A percentile compares a stretch with the other conserved stretches of the same genome.
phyloP scores from a whole-genome alignment of 2,797 vertebrate genomes.

The Forpus xanthops region DNA sequence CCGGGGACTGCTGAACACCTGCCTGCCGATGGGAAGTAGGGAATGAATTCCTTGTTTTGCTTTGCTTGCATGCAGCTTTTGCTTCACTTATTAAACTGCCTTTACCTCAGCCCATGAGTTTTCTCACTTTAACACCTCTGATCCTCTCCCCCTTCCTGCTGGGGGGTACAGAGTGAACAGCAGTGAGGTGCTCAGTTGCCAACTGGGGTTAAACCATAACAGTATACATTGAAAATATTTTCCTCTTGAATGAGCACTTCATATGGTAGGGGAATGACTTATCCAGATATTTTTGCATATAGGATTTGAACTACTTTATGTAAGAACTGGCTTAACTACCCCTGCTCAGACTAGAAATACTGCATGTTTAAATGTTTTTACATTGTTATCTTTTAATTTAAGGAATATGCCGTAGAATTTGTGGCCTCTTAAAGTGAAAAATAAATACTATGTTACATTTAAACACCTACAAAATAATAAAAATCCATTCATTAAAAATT shows the following conservation, averaged over 20 bases:
- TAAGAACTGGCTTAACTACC: not conserved
- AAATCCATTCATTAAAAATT: not conserved
- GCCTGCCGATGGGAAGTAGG: not conserved
- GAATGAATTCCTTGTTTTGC: not conserved
- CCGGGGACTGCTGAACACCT: not conserved
- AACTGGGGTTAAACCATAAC: not conserved
- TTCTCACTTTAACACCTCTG: not conserved
- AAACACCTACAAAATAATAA: not conserved
- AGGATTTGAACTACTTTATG: not conserved
- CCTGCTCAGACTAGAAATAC: not conserved
- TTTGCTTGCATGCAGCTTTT: not conserved
- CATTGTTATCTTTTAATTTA: not conserved
- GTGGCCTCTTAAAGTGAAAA: not conserved
- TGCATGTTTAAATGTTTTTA: not conserved
- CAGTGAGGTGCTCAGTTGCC: not conserved
- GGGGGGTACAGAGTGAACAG: not conserved
- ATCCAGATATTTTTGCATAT: not conserved
- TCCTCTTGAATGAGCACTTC: not conserved
- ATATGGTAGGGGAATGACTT: not conserved
- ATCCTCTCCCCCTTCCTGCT: not conserved
- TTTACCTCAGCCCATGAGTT: not conserved
- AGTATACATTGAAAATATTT: not conserved
- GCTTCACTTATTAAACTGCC: not conserved
- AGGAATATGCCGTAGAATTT: not conserved
- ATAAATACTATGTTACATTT: not conserved